Base-by-base conservation (phyloP, 2,797 vertebrate genomes). In the Clarias laeviceps region DNA sequence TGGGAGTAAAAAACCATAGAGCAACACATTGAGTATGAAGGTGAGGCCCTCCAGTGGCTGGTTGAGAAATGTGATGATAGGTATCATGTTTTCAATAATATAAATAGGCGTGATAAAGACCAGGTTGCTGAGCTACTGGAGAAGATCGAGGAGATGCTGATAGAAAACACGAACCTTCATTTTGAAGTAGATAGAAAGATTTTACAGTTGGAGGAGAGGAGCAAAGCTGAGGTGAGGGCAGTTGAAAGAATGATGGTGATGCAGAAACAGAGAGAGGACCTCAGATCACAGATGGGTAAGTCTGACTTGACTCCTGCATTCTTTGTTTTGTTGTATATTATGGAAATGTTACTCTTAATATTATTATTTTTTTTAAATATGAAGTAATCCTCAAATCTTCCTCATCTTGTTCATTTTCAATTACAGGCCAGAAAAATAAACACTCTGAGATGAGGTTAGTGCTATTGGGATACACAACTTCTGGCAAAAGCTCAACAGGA, bases 401-500 rank as follows among this genome's bases (percentile, higher is more conserved):
- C 20, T 59, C 57, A 1, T 62, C 9, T n/a, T n/a, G 12, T 64
- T 64, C n/a, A 64, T 64, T 65, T 65, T 65, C 14, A 15, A 29
- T 65, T 65, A 65, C 64, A 65, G 64, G 12, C 29, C n/a, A 65
- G 5, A 29, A 14, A 4, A 65, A 0, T 29, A 29, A 27, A 29
- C 17, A 14, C 64, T 65, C 65, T 64, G 80, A 83, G 37, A 32
- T 80, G 66, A 85, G 84, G 59, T 32, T 88, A 40, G 8, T 85
- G 5, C 59, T 88, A 15, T 22, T 88, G 24, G 87, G 84, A 20
- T 32, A 11, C 20, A 69, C 62, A 45, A 9, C 34, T 57, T 24
- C 20, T 50, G 66, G 62, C 2, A 85, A 82, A 40, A 40, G 57
- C 59, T 88, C 66, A n/a, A 40, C n/a, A 50, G 80, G 84, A 79